phyloP scores from a whole-genome alignment of 2,797 vertebrate genomes.

The Gephyroberyx darwinii region DNA sequence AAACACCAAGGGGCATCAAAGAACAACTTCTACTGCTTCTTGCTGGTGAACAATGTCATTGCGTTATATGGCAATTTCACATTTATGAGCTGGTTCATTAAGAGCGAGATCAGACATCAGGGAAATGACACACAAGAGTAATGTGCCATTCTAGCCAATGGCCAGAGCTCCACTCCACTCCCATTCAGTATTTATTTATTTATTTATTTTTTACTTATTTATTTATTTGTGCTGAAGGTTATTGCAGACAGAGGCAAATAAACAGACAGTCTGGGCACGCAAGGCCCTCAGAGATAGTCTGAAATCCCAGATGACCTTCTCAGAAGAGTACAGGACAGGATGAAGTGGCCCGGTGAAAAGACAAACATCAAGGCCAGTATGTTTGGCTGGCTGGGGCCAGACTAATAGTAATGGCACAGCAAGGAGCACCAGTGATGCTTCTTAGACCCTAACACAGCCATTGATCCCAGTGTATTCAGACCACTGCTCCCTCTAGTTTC shows the following conservation, averaged over 20 bases:
- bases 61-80: constrained; percentile 43
- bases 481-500: constrained; percentile 49
- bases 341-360: constrained; percentile 41
- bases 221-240: constrained; percentile 50
- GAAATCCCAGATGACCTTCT: constrained; percentile 65
- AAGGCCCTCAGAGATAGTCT: constrained; percentile 44
- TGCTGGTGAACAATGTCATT: constrained; percentile 40
- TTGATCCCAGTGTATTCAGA: constrained; percentile 65
- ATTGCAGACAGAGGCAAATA: constrained; percentile 49
- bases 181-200: constrained; percentile 13
- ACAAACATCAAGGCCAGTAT: constrained; percentile 38
- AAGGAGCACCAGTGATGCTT: constrained; percentile 54
- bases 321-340: constrained; percentile 33
- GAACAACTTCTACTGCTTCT: constrained; percentile 26
- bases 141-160: constrained; percentile 39
- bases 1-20: constrained; percentile 28
- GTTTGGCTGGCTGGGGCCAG: constrained; percentile 20
- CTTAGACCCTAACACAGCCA: constrained; percentile 64
- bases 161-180: constrained; percentile 17
- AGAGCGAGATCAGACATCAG: constrained; percentile 41
- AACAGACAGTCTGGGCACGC: constrained; percentile 43
- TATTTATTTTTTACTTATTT: constrained; percentile 47
- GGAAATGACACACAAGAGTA: constrained; percentile 36
- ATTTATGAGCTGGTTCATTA: constrained; percentile 35
- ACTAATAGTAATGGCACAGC: constrained; percentile 57